Evolutionary conservation across 2,113 vertebrate genomes (phyloP).

Genomic region (Oryzias curvinotus): DNA sequence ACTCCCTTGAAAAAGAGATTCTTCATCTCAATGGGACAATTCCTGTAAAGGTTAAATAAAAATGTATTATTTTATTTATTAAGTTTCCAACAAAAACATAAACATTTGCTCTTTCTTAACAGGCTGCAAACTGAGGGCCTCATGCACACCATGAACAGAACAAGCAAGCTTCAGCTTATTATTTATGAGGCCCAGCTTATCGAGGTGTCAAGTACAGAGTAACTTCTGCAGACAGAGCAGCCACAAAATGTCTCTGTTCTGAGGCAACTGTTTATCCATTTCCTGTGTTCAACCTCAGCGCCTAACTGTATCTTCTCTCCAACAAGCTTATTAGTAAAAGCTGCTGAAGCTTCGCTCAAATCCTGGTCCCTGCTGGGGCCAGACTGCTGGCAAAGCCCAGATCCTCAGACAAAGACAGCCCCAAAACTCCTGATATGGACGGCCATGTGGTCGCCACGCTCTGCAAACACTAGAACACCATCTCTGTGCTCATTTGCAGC

Average conservation of each 20-base stretch:
- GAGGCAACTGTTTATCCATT: conserved; percentile 28
- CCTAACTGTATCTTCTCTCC: conserved; percentile 38
- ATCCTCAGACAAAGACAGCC: conserved; percentile 66
- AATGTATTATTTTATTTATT: too few species aligned
- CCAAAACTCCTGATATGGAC: conserved; percentile 54
- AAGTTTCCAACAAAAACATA: neutral
- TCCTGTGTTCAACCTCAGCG: conserved; percentile 47
- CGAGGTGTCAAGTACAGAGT: conserved; percentile 11
- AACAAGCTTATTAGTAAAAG: conserved; percentile 70
- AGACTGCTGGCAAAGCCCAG: conserved; percentile 53
- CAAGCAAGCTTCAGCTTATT: conserved; percentile 1
- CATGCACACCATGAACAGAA: conserved; percentile 5
- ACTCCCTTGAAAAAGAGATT: too few species aligned
- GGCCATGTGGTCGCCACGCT: conserved; percentile 25
- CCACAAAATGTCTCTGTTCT: conserved; percentile 17
- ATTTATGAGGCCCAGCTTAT: conserved; percentile 18
- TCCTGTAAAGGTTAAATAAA: too few species aligned
- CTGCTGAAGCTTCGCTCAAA: conserved; percentile 64
- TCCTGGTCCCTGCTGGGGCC: conserved; percentile 60
- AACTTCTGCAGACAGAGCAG: conserved; percentile 31
- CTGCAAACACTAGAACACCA: conserved; percentile 59
- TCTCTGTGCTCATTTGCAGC: conserved; percentile 67
- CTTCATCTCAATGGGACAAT: too few species aligned
- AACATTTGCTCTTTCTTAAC: neutral
- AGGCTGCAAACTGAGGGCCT: neutral